Base-by-base conservation (phyloP, 2,797 vertebrate genomes). In the Mormyrops boulengeri region DNA sequence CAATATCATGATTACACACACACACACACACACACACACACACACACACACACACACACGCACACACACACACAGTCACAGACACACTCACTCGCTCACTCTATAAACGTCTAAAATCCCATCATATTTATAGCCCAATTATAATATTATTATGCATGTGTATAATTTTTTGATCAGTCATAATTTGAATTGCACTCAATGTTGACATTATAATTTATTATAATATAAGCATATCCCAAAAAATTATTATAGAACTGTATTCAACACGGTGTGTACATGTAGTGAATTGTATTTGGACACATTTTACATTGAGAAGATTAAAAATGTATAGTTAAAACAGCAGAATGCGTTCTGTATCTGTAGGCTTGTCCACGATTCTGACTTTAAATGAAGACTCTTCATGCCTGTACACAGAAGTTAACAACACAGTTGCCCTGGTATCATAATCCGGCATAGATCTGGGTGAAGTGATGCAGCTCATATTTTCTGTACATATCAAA, bases 401-500 rank as follows among this genome's bases (percentile, higher is more conserved):
- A 62, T 62, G 17, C 2, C 73, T 44, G 73, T n/a, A 47, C 49
- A 87, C 26, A 57, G 14, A 17, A 53, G 30, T 7, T 19, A 57
- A 38, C 30, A 38, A 57, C 26, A 34, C 26, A 34, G 11, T 1
- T 34, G 62, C 11, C 0, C 49, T 47, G 49, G n/a, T 30, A 50
- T 85, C 44, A 50, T 55, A 88, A 87, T 55, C 50, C 62, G 0
- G 12, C 38, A 41, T 30, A 69, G 47, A 87, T 47, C 14, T 2
- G 38, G 53, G 49, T 3, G 19, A 52, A 44, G 57, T 19, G 44
- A 26, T 34, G 8, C 11, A 86, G 30, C 38, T 53, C 17, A 44
- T 44, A 17, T 44, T 82, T 22, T 82, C 17, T 14, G 17, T 17
- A 52, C 73, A 50, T 82, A 91, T 89, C 89, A 90, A 90, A 85